Conservation (phyloP, 2,888 invertebrate species). For the Dendrolimus pini region DNA sequence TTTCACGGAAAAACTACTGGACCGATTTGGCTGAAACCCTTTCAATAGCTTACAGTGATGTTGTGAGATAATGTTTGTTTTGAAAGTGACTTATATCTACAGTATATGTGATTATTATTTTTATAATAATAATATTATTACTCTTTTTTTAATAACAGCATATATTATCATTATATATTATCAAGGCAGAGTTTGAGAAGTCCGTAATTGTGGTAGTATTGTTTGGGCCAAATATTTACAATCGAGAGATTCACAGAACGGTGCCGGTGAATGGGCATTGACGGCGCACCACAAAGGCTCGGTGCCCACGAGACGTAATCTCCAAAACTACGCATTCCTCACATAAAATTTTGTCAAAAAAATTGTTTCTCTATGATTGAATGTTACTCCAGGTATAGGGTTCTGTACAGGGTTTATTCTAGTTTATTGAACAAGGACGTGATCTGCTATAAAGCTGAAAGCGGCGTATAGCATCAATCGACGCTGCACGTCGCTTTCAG, state of each 20-base stretch:
- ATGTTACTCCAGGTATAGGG: slow-evolving; percentile 12
- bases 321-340: slow-evolving; percentile 62
- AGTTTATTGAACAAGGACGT: slow-evolving; percentile 10
- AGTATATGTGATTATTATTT: no score
- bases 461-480: no score
- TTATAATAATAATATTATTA: no score
- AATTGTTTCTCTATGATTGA: slow-evolving; percentile 31
- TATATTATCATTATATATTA: no score
- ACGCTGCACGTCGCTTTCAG: neutral
- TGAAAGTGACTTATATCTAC: no score
- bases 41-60: no score
- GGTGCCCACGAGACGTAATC: slow-evolving; percentile 41
- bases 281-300: neutral
- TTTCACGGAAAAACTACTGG: no score
- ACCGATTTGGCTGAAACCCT: no score
- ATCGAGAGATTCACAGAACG: neutral
- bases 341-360: slow-evolving; percentile 47
- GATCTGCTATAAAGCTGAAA: neutral
- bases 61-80: no score
- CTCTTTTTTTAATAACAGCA: no score
- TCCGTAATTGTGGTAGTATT: neutral
- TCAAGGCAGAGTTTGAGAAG: no score
- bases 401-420: slow-evolving; percentile 23
- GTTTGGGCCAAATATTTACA: neutral
- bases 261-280: neutral